Base-by-base conservation (phyloP, 2,888 invertebrate genomes). In the Acronicta alni region DNA sequence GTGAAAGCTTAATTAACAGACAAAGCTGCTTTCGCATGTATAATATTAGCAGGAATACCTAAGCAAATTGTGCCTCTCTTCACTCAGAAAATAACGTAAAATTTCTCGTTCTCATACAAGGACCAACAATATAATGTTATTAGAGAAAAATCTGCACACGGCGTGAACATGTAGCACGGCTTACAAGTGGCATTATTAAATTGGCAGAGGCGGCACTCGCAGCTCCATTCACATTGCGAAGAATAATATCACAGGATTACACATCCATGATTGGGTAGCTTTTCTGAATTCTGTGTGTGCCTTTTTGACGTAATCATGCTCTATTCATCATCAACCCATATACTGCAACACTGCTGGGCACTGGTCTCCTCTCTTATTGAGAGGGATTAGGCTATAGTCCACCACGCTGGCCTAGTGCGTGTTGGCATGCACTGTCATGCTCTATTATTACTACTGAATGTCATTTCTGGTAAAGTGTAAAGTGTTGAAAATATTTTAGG, bases 121-220 rank as follows among this genome's bases (percentile, higher is more conserved):
- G 51, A 60, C 71, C 48, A 67, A 75, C 68, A 77, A 73, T 71
- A 73, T 85, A 84, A 85, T 82, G 67, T 81, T 86, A 81, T 85
- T 85, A 84, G 76, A 78, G 77, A 75, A 76, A 83, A 86, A 85
- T 85, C 84, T 72, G 72, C 75, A 72, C 67, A 51, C 47, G 63
- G 61, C 61, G 55, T 47, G 69, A 68, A 70, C 72, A 79, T 79
- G 81, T 80, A 78, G 80, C 82, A 81, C 72, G 80, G 80, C 85
- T 80, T 86, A 88, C 83, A 85, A 80, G 86, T 74, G 79, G 82
- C 79, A 86, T 89, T 90, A 90, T 89, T 89, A 89, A 89, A 90
- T 90, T 89, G 88, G 80, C 82, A 78, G 69, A 61, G 80, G 61
- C 59, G 67, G 81, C 83, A 83, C 81, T 87, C 77, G 71, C 81